phyloP scores from a whole-genome alignment of 1,140 invertebrate genomes.

The Bombus soroeensis region DNA sequence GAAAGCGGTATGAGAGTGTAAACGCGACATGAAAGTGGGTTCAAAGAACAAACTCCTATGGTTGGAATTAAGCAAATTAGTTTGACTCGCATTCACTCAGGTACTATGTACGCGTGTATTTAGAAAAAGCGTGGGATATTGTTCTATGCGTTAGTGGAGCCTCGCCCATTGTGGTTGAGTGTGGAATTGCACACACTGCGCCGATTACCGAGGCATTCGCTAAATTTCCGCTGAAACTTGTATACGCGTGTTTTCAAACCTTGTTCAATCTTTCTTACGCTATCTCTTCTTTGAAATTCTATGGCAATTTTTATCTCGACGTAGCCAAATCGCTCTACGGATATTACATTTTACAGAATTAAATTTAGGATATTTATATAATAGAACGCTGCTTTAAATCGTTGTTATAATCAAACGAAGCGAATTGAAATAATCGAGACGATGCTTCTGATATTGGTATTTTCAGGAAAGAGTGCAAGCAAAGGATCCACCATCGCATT shows the following conservation, averaged over 20 bases:
- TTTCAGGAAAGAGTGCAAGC: constrained; percentile 97
- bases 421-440: too few species aligned
- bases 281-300: too few species aligned
- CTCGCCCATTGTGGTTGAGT: neutral
- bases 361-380: too few species aligned
- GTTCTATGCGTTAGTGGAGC: neutral
- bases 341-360: neutral
- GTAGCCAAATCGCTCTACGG: too few species aligned
- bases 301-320: too few species aligned
- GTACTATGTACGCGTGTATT: neutral
- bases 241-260: neutral
- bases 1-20: neutral
- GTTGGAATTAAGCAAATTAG: constrained; percentile 35
- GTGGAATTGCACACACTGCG: neutral
- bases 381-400: too few species aligned
- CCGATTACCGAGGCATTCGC: too few species aligned
- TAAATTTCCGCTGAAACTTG: too few species aligned
- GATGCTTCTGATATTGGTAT: constrained; percentile 23
- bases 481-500: constrained; percentile 97
- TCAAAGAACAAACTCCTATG: neutral
- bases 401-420: too few species aligned
- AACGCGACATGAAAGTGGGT: constrained; percentile 17
- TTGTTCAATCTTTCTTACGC: neutral
- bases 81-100: neutral
- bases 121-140: constrained; percentile 30